Base-by-base conservation (phyloP, 2,797 vertebrate genomes). In the Ctenopoma kingsleyae region DNA sequence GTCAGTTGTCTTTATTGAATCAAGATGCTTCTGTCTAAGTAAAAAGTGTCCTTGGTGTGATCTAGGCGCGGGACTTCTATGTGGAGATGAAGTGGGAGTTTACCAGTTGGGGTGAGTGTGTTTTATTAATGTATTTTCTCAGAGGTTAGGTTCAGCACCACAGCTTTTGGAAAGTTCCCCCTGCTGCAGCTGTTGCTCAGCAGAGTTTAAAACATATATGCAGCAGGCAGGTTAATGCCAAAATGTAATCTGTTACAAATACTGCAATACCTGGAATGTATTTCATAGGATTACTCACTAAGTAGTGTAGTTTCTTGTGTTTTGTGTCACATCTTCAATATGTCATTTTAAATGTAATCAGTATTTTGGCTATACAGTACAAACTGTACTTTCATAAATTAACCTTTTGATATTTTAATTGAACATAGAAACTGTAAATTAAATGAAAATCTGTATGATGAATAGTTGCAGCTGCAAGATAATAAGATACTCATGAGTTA, bases 61-160 rank as follows among this genome's bases (percentile, higher is more conserved):
- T 91, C 8, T 80, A 98, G 97, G 97, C 97, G 0, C 94, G 91
- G 0, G 97, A 98, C 85, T 99, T 99, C 92, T 99, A 98, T 5
- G 97, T 98, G 91, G 97, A 98, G 87, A 98, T 98, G 97, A 98
- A 98, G 79, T 98, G 97, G 97, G 97, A 98, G 87, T 99, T 99
- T 87, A 98, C 97, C 32, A 98, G 97, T 88, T 99, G 93, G 94
- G 94, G 95, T 95, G 82, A 93, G 91, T 85, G 11, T 49, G 60
- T 68, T 52, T 72, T 2, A 22, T 30, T 23, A 5, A 38, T 53
- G 15, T 51, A 27, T 71, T 57, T 51, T 62, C 27, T 60, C 48
- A 50, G 10, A 70, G 78, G 74, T 88, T 57, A 61, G 6, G 84
- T 94, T 93, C 92, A 93, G 92, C 85, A 93, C 92, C 71, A 57